Evolutionary conservation across 2,888 invertebrate species (phyloP).

Genomic region (Lepetodrilus schrolli): DNA sequence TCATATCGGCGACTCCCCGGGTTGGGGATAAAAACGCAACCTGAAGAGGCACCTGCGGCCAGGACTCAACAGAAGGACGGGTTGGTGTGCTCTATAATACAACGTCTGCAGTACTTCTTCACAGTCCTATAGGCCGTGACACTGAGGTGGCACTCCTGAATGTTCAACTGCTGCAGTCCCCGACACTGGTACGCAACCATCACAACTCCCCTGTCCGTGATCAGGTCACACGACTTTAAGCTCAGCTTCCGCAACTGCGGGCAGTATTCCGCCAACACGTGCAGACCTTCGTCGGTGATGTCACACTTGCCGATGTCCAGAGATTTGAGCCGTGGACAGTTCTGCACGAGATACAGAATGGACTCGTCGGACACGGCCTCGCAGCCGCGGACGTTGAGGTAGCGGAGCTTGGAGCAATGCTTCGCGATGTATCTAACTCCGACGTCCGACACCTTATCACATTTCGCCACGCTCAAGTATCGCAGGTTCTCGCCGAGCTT

Average conservation of each 20-base stretch:
- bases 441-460: constrained; percentile 89
- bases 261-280: constrained; percentile 84
- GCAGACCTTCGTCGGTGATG: constrained; percentile 90
- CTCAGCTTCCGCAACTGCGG: constrained; percentile 93
- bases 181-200: constrained; percentile 92
- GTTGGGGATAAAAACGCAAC: too few species aligned
- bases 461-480: constrained; percentile 94
- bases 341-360: constrained; percentile 88
- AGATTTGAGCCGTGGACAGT: constrained; percentile 89
- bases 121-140: constrained; percentile 91
- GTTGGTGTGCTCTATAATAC: constrained; percentile 95
- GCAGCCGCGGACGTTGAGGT: constrained; percentile 92
- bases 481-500: constrained; percentile 90
- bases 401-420: constrained; percentile 88
- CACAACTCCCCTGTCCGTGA: constrained; percentile 91
- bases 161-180: constrained; percentile 91
- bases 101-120: constrained; percentile 92
- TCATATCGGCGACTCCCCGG: too few species aligned
- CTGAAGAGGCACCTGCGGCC: neutral
- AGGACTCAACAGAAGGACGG: constrained; percentile 79
- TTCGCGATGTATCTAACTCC: constrained; percentile 90
- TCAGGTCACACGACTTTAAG: constrained; percentile 90
- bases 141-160: constrained; percentile 93
- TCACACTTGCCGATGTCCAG: constrained; percentile 95
- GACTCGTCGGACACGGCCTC: constrained; percentile 95